Base-by-base conservation (phyloP, 2,113 vertebrate genomes). In the Heliornis fulica region DNA sequence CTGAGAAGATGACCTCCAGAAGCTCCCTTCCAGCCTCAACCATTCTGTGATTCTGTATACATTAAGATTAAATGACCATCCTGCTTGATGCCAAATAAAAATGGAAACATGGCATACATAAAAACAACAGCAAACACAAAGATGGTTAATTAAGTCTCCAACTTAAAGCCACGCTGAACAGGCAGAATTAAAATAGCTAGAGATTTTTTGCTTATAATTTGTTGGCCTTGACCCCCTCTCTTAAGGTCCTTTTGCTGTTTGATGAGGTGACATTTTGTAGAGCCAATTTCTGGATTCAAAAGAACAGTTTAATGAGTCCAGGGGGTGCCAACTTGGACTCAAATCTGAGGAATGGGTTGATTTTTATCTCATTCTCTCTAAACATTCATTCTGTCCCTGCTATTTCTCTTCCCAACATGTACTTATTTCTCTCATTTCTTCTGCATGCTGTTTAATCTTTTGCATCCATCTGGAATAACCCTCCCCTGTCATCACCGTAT, bases 201-300 rank as follows among this genome's bases (percentile, higher is more conserved):
- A 68, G 48, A 8, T 86, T 89, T 79, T 91, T 79, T 82, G 45
- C 71, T 75, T 83, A 36, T 43, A 59, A 68, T 61, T 80, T 87
- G 19, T 56, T 86, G 69, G 64, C 31, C 68, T 83, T 84, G 86
- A 81, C 69, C 57, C 16, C 29, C 66, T 68, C 40, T 74, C 56
- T 78, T 92, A 79, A 88, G 36, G 69, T 61, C 36, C 15, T 32
- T 88, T 28, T 60, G 43, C 48, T 93, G 34, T 92, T 77, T 87
- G 64, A 94, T 61, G 43, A 92, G 65, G 36, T 74, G 76, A 92
- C 86, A 90, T 74, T 92, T 81, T 41, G 38, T 38, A 92, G 70
- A 92, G 60, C 51, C n/a, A 96, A 94, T 96, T 95, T 96, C 90
- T 96, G 32, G 68, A 93, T 93, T 93, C 83, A 92, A 78, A 96